Percentiles rank a stretch among this genome's conserved stretches.
These are phyloP conservation scores for Mustela lutreola DNA, from an alignment of 2,113 vertebrate species.

Conservation along the genomic window DNA sequence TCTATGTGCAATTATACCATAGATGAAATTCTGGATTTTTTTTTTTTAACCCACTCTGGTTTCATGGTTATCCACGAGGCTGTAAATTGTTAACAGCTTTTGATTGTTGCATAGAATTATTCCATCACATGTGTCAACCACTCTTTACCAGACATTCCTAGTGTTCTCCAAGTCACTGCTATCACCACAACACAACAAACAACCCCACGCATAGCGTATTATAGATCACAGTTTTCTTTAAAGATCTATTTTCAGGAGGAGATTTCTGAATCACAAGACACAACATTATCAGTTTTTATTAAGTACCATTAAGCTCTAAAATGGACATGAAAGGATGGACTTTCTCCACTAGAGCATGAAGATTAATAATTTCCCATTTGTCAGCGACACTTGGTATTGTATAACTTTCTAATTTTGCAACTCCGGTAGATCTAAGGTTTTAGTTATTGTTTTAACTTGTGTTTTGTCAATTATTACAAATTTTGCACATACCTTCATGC, in stretches of 20 bases:
- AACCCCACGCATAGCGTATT: not conserved
- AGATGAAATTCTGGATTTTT: not conserved
- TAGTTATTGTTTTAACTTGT: not conserved
- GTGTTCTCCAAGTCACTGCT: not conserved
- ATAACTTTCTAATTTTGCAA: not conserved
- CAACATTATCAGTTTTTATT: not conserved
- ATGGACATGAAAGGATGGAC: not conserved
- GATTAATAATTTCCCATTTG: not conserved
- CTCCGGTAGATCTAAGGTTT: not conserved
- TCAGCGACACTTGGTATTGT: not conserved
- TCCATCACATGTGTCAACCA: not conserved
- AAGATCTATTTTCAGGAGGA: not conserved
- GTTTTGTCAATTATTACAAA: not conserved
- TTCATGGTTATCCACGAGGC: not conserved
- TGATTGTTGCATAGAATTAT: not conserved
- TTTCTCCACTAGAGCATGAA: not conserved
- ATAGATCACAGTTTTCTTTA: not conserved
- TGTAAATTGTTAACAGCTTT: not conserved
- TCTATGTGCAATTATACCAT: not conserved
- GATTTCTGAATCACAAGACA: conserved; percentile 26
- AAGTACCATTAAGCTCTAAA: not conserved
- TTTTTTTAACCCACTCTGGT: not conserved
- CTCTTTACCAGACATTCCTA: not conserved
- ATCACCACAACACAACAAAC: not conserved
- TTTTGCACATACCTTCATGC: not conserved